Evolutionary conservation across 2,797 vertebrate genomes (phyloP), one percentile per base, ranked within the genome.

Genomic region (Mastacembelus armatus): DNA sequence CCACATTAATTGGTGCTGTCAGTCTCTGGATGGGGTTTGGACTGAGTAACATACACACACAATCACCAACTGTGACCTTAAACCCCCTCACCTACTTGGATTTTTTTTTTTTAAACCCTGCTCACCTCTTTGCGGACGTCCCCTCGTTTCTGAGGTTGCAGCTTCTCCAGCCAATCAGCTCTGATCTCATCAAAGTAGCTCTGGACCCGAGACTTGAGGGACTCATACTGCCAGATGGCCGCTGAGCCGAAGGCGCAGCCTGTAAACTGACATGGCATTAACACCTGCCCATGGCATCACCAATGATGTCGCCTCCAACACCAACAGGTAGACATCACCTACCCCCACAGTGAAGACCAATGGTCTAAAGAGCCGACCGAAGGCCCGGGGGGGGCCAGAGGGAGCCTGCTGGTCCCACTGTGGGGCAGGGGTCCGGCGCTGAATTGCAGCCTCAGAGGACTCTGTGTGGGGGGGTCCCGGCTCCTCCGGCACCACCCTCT

Each of bases 151-250:
- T 94, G 95, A 0, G 96, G 95, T 1, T 92, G 92, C 33, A 96
- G 78, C 66, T 89, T 96, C 60, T 97, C 95, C 90, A 99, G 58
- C 97, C 97, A 98, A 74, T 97, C 95, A 0, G 94, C 90, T 66
- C 92, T 91, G 29, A 95, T 71, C 21, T 94, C 94, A 56, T 96
- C 90, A 0, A 97, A 95, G 77, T 97, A 97, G 80, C 85, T 95
- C 90, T 96, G 95, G 40, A 98, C 95, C 1, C 93, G 92, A 3
- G 92, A 94, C 89, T 97, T 98, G 56, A 99, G 87, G 3, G 94
- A 91, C 85, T 99, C 98, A 22, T 99, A 99, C 78, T 99, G 97
- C 96, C 96, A 98, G 85, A 99, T 94, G 52, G 98, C 96, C 3
- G 97, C 98, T 1, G 91, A 83, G 16, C 94, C 95, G 47, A 99